Evolutionary conservation across 2,113 vertebrate species (phyloP), one percentile per base, ranked within the genome.

Genomic region (Callorhinus ursinus): DNA sequence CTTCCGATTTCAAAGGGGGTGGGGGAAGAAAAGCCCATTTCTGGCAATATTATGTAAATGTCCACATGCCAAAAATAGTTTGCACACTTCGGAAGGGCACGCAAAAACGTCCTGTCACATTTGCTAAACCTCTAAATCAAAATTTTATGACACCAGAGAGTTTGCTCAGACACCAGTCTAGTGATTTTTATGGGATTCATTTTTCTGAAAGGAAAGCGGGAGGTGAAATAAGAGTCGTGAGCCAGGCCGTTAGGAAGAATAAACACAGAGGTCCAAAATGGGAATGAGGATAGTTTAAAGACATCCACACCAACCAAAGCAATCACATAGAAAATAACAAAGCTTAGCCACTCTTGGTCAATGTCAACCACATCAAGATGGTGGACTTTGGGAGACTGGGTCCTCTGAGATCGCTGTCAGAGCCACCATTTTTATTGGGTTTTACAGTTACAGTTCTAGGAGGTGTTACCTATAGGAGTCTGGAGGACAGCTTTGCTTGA

Each of bases 111-210:
- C 77, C 96, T 65, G 18, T 94, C 90, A 53, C 96, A 71, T 88
- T 96, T 61, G 85, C 76, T 90, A 88, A 94, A 63, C 93, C 95
- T 93, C 95, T 96, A 85, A 97, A 97, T 97, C 96, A 97, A 95
- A 92, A 63, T 94, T 97, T 97, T 96, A 97, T 77, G 97, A 88
- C 49, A 91, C 96, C 46, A 16, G 53, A 42, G 88, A 74, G 72
- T 91, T 97, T 96, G 85, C 95, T 96, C 96, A 69, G 90, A 95
- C 93, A 90, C 96, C 95, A 97, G 98, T 97, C 96, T 97, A 22
- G 84, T 96, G 97, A 57, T 95, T 98, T 97, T 97, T 97, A 98
- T 96, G 96, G 88, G 85, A 85, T 84, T 92, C 93, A 71, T 96
- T 95, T 97, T 69, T 96, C 84, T 77, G 91, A 61, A 96, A 69